These are phyloP conservation scores for Lagodon rhomboides DNA, from an alignment of 2,797 vertebrate genomes.

Conservation along the genomic window DNA sequence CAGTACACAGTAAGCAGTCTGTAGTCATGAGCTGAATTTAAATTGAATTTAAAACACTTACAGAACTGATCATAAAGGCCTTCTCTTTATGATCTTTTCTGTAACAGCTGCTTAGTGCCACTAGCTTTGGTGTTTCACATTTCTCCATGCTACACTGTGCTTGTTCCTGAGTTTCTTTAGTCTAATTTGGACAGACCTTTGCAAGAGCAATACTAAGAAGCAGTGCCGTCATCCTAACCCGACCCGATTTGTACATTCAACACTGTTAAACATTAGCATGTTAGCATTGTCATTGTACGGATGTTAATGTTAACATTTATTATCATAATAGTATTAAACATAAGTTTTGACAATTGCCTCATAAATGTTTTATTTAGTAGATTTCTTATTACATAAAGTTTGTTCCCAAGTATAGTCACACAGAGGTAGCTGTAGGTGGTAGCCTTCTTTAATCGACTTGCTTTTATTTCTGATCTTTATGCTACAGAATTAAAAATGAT, in stretches of 20 bases:
- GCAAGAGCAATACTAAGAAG: too few species aligned
- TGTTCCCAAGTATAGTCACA: neutral
- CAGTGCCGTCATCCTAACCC: neutral
- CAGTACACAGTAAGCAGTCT: constrained; percentile 17
- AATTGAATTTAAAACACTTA: constrained; percentile 43
- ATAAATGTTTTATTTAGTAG: too few species aligned
- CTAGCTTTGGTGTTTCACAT: neutral
- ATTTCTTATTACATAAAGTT: too few species aligned
- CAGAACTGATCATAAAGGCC: constrained; percentile 21
- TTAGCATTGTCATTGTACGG: neutral
- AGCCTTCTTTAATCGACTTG: neutral
- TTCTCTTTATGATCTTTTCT: constrained; percentile 23
- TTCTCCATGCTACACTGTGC: neutral
- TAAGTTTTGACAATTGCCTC: too few species aligned
- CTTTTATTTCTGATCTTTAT: neutral
- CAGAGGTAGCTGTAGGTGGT: neutral
- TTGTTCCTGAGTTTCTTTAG: neutral
- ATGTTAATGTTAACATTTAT: too few species aligned
- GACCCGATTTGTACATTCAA: neutral
- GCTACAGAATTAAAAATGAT: neutral
- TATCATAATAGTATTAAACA: too few species aligned
- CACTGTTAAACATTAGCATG: neutral
- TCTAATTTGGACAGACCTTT: neutral
- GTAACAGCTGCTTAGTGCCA: neutral
- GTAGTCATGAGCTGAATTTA: too few species aligned